Base-by-base conservation (phyloP, 1,140 invertebrate species). In the Zaprionus tsacasi region DNA sequence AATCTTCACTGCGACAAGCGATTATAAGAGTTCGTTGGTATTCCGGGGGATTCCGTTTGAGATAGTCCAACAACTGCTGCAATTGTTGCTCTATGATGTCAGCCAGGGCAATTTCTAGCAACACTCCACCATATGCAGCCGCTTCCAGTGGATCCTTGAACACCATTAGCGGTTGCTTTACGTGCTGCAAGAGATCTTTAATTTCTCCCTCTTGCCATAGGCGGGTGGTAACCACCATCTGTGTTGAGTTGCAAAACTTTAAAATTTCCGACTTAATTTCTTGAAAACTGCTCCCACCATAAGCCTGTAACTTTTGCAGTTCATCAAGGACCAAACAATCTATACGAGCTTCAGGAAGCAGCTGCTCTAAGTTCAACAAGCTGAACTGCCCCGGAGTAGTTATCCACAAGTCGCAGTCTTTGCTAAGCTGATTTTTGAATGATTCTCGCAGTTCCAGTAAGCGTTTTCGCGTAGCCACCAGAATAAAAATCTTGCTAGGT, bases 91-190 rank as follows among this genome's bases (percentile, higher is more conserved):
- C n/a, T 2, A 43, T 11, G 30, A 13, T 52, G 1, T 68, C 36
- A 21, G 40, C 21, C 30, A 73, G 12, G 1, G 13, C 3, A 12
- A 66, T 15, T 11, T 59, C 7, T 11, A 67, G 35, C 5, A 15
- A 8, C 33, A 67, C 1, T 3, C 63, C 54, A 15, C 63, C 70
- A 66, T 55, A 73, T 13, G 48, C 40, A 13, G 69, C 61, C n/a
- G 69, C 69, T 54, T 71, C 60, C 12, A 71, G 21, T 1, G 54
- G 21, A 27, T 65, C 61, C n/a, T 21, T 50, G 7, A 65, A 48
- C 11, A 40, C 12, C n/a, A 71, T 6, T 40, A 65, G 13, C 5
- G 50, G 60, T n/a, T 48, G 59, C 50, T 38, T 50, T 6, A 33
- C 66, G 0, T 60, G 56, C 55, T 50, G 40, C 45, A 68, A 30